A percentile compares a stretch with the other conserved stretches of the same genome.
Conservation (phyloP, 2,113 vertebrate species). For the Elanoides forficatus region DNA sequence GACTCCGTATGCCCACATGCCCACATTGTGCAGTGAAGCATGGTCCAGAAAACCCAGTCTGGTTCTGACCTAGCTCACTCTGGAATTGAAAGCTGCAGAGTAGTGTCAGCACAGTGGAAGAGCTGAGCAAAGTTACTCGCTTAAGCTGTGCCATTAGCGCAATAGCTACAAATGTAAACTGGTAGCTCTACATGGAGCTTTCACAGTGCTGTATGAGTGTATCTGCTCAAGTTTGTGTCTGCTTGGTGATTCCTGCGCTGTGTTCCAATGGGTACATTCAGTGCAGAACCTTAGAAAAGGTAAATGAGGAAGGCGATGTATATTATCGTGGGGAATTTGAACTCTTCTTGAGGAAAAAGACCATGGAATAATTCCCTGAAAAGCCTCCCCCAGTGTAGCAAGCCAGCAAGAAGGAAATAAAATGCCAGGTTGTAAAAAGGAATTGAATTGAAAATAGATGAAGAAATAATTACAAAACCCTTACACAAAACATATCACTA, state of each 20-base stretch:
- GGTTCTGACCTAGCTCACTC: not conserved
- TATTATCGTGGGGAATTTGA: not conserved
- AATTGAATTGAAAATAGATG: not conserved
- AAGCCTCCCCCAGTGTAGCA: not conserved
- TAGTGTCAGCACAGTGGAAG: rapidly evolving
- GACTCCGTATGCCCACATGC: not conserved
- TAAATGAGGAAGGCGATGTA: not conserved
- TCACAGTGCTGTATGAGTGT: not conserved
- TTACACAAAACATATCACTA: not conserved
- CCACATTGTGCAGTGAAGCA: not conserved
- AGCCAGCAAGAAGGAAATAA: not conserved
- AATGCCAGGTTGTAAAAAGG: not conserved
- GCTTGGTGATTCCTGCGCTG: not conserved
- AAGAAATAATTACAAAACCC: not conserved
- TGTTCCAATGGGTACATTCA: rapidly evolving
- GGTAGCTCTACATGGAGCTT: not conserved
- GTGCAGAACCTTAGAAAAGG: not conserved
- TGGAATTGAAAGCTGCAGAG: not conserved
- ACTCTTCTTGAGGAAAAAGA: not conserved
- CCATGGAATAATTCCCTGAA: not conserved
- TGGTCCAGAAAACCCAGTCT: not conserved
- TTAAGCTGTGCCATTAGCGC: not conserved
- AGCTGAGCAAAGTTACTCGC: not conserved
- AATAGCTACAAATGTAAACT: not conserved
- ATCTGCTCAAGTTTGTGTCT: not conserved